Evolutionary conservation across 2,888 invertebrate genomes (phyloP).

Genomic region (Philereme vetulata): DNA sequence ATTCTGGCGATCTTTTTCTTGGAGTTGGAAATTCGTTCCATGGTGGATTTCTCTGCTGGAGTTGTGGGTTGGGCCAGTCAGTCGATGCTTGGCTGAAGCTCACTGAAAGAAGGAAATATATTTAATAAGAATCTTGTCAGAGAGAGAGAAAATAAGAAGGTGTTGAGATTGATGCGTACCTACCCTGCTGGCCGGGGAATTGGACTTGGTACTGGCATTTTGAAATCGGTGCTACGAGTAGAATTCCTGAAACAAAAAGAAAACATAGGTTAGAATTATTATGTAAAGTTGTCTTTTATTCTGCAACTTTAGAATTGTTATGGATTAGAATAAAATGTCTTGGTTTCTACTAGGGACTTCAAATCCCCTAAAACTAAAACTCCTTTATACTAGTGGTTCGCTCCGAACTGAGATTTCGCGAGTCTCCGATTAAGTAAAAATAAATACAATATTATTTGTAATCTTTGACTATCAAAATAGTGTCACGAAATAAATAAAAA

Average conservation of each 20-base stretch:
- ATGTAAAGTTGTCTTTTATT: not conserved
- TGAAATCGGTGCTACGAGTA: constrained; percentile 52
- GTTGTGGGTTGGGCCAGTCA: constrained; percentile 58
- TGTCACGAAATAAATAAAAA: too few species aligned
- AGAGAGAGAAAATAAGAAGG: constrained; percentile 5
- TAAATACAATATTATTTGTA: too few species aligned
- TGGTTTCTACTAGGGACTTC: too few species aligned
- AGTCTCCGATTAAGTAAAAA: too few species aligned
- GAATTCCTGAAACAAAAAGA: constrained; percentile 63
- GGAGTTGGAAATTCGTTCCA: constrained; percentile 74
- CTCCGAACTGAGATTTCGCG: too few species aligned
- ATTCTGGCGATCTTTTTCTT: constrained; percentile 71
- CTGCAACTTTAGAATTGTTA: too few species aligned
- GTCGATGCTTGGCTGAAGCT: constrained; percentile 58
- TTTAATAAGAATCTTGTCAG: constrained; percentile 16
- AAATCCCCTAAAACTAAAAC: too few species aligned
- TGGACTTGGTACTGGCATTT: constrained; percentile 66
- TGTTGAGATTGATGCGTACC: constrained; percentile 73
- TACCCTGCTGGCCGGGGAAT: constrained; percentile 68
- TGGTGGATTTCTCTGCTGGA: constrained; percentile 62
- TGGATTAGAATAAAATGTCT: too few species aligned
- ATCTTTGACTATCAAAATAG: too few species aligned
- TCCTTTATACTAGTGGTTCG: too few species aligned
- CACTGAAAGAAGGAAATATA: constrained; percentile 53
- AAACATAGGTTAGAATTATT: not conserved